A percentile compares a stretch with the other conserved stretches of the same genome.
Conservation (phyloP, 2,888 invertebrate species). For the Cerceris rybyensis region DNA sequence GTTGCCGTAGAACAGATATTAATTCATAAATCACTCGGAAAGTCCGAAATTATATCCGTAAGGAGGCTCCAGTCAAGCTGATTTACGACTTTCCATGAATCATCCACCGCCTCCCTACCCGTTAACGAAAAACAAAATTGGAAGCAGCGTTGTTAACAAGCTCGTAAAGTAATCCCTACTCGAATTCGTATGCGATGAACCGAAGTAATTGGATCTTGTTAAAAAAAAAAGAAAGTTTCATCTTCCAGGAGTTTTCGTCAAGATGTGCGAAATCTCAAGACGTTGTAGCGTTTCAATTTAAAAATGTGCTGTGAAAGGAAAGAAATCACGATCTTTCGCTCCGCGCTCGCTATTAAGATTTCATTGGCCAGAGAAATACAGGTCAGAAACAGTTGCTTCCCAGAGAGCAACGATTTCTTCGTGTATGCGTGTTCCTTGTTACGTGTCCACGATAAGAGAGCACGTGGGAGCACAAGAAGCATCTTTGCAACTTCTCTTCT, state of each 20-base stretch:
- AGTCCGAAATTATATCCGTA: constrained; percentile 53
- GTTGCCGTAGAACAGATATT: constrained; percentile 47
- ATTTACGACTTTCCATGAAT: constrained; percentile 58
- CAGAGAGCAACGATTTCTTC: constrained; percentile 46
- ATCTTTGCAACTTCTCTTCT: not conserved
- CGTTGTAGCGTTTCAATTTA: constrained; percentile 61
- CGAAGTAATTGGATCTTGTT: not conserved
- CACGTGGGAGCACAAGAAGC: constrained; percentile 28
- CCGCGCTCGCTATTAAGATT: constrained; percentile 70
- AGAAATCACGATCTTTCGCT: not conserved
- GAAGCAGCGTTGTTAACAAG: constrained; percentile 25
- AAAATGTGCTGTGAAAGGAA: constrained; percentile 61
- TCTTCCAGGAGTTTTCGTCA: not conserved
- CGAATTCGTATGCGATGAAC: constrained; percentile 2
- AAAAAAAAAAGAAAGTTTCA: not conserved
- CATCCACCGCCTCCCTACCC: constrained; percentile 19
- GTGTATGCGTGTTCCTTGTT: constrained; percentile 19
- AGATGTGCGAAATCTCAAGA: not conserved
- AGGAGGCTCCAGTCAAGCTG: constrained; percentile 45
- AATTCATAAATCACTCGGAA: constrained; percentile 55
- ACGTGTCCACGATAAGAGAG: constrained; percentile 33
- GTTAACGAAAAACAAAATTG: constrained; percentile 30
- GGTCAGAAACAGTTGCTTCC: constrained; percentile 69
- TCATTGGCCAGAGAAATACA: constrained; percentile 70
- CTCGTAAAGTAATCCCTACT: constrained; percentile 11